Evolutionary conservation across 2,888 invertebrate genomes (phyloP), one percentile per base, ranked within the genome.

Genomic region (Conops quadrifasciatus): DNA sequence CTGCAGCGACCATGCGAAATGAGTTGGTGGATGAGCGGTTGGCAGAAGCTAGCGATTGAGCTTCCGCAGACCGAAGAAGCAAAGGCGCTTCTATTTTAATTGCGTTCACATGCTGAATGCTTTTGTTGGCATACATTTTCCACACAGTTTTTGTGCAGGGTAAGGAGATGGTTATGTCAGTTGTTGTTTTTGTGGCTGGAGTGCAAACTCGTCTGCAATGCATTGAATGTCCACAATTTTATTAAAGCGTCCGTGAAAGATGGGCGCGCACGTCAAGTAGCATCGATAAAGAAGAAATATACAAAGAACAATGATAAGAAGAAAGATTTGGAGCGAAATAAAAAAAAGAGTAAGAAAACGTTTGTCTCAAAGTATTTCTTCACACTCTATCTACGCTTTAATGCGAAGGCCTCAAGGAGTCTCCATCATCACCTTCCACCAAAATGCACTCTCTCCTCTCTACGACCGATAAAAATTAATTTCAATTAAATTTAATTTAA

Each of bases 221-320:
- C 60, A 68, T 51, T 62, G 68, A 68, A 68, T 68, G 68, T 62
- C 77, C 79, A 81, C 80, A 80, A 79, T 81, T 81, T 79, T 79
- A 81, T 80, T 80, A 80, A 81, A 80, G 78, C 76, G 77, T 76
- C 79, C 79, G 76, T 78, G 78, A 77, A 77, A 76, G 75, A 74
- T 75, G 74, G 9, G 36, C 36, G 36, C 67, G 60, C 60, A 26
- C 58, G 24, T 36, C 36, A 36, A 36, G 36, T 36, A 7, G 36
- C 36, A 36, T 9, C 49, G 49, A 2, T 3, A 13, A 49, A 16
- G n/a, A 49, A n/a, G n/a, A 13, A 49, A 19, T 16, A 56, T n/a
- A n/a, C n/a, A n/a, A n/a, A n/a, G n/a, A n/a, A n/a, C n/a, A n/a
- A n/a, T n/a, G n/a, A n/a, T n/a, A n/a, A n/a, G n/a, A n/a, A n/a